A percentile compares a stretch with the other conserved stretches of the same genome.
Evolutionary conservation across 2,797 vertebrate genomes (phyloP).

Genomic region (Pangasius krempfi): DNA sequence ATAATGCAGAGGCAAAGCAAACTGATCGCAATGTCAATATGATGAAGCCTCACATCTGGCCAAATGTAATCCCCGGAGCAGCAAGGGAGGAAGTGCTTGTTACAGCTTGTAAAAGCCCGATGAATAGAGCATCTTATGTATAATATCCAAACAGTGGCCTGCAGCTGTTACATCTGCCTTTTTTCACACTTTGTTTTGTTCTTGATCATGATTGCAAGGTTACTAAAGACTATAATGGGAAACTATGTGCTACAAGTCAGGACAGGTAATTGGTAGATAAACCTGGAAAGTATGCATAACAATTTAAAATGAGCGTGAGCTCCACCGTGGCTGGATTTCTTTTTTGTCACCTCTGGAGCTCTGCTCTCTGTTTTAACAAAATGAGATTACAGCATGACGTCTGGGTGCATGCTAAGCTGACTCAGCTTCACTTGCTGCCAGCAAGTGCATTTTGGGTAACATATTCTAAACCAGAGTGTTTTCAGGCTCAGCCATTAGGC

Average conservation of each 20-base stretch:
- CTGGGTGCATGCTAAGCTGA: conserved; percentile 30
- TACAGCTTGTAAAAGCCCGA: neutral
- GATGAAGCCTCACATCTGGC: conserved; percentile 41
- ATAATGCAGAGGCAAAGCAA: conserved; percentile 27
- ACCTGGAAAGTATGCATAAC: neutral
- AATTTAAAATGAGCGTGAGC: neutral
- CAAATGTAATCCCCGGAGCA: conserved; percentile 2
- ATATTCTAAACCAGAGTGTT: neutral
- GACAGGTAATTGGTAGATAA: conserved; percentile 1
- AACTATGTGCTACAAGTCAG: conserved; percentile 24
- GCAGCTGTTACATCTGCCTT: conserved; percentile 6
- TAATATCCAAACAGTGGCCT: neutral
- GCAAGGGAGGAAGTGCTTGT: neutral
- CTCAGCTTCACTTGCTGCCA: conserved; percentile 42
- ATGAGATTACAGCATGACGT: conserved; percentile 34
- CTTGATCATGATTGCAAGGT: neutral
- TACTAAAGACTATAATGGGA: neutral
- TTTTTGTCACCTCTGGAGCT: neutral
- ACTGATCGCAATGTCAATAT: conserved; percentile 20
- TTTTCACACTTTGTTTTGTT: neutral
- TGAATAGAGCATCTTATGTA: neutral
- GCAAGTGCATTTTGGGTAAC: conserved; percentile 38
- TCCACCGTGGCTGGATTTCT: neutral
- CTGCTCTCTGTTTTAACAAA: neutral
- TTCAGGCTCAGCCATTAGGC: neutral